Evolutionary conservation across 2,888 invertebrate species (phyloP), one percentile per base, ranked within the genome.

Genomic region (Dromius quadrimaculatus): DNA sequence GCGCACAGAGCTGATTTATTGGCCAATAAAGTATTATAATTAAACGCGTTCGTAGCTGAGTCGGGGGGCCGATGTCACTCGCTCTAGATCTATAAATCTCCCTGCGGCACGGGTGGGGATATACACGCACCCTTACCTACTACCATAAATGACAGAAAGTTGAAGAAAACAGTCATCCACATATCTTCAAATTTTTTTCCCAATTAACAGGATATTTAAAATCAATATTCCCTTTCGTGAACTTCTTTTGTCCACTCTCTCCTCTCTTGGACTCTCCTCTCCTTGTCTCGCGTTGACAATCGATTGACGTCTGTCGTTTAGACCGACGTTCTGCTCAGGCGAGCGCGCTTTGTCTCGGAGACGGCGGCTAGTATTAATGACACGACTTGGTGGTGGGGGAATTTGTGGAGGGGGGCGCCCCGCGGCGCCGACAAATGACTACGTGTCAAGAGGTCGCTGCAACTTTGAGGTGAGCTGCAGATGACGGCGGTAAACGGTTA

Each of bases 1-100:
- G 77, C 84, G 79, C 6, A n/a, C n/a, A n/a, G n/a, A 80, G 78
- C 84, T 89, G 89, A 89, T 89, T 89, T 89, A 89, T 89, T 87
- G 88, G 87, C 87, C 89, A 88, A 89, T 89, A 89, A 89, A 89
- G 89, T 89, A 89, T 89, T 89, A 89, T 89, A 89, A 89, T 89
- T 89, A 89, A 89, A 89, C 88, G 88, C 86, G 83, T 82, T 80
- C 81, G 80, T 82, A 81, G 76, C 75, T 79, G 81, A 41, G 41
- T 15, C 8, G 41, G 41, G 41, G 81, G 81, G 81, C n/a, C 82
- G 83, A 82, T 84, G 84, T 84, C 84, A 84, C 83, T 83, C 71
- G 81, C 80, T 79, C 81, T 79, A 79, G 81, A 79, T 81, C 82
- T 81, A 83, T 83, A 83, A 83, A 83, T 83, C 82, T 82, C 74